phyloP scores from a whole-genome alignment of 2,113 vertebrate species.

The Pseudonaja textilis region DNA sequence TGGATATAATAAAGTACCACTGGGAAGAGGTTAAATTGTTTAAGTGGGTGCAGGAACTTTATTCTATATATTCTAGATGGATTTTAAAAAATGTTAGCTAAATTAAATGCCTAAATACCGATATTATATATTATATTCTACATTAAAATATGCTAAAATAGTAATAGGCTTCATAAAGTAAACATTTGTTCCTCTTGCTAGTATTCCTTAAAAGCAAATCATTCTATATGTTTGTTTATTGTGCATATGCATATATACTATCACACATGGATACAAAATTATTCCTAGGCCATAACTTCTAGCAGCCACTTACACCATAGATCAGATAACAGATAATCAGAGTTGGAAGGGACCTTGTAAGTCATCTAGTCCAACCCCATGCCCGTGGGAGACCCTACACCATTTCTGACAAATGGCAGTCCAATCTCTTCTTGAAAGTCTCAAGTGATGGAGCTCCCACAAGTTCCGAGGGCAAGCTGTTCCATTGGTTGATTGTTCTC shows the following conservation, averaged over 20 bases:
- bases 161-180: not conserved
- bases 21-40: constrained; percentile 54
- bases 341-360: too few relatives aligned
- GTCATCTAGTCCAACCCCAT: too few relatives aligned
- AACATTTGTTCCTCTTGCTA: not conserved
- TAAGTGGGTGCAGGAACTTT: constrained; percentile 26
- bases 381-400: too few relatives aligned
- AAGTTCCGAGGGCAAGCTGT: too few relatives aligned
- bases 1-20: constrained; percentile 42
- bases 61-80: constrained; percentile 38
- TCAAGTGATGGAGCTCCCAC: too few relatives aligned
- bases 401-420: too few relatives aligned
- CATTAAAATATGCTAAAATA: constrained; percentile 18
- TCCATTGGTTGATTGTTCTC: too few relatives aligned
- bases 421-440: too few relatives aligned
- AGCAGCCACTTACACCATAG: not conserved
- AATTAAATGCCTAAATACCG: not conserved
- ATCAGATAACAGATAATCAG: not conserved
- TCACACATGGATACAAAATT: not conserved
- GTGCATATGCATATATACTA: not conserved
- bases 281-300: not conserved
- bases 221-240: not conserved
- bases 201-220: not conserved
- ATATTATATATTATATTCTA: not conserved
- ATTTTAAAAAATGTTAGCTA: not conserved